Evolutionary conservation across 2,888 invertebrate species (phyloP).

Genomic region (Ectropis crepuscularia): DNA sequence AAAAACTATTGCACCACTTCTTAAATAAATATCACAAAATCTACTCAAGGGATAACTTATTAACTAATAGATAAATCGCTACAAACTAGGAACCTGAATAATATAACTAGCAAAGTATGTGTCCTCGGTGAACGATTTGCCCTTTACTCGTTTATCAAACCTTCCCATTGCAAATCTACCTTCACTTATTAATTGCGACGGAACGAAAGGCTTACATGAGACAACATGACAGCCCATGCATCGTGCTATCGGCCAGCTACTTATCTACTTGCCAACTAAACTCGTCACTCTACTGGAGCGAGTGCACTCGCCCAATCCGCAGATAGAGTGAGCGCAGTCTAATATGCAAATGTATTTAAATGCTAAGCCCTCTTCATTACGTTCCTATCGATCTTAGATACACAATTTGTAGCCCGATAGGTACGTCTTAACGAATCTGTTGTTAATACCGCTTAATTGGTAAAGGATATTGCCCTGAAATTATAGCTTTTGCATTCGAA

Average conservation of each 20-base stretch:
- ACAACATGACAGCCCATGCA: conserved; percentile 34
- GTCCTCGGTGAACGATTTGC: conserved; percentile 21
- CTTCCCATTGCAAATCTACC: conserved; percentile 31
- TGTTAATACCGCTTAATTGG: conserved; percentile 54
- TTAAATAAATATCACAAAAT: neutral
- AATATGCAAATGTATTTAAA: conserved; percentile 85
- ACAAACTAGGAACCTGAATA: neutral
- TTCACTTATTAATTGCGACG: conserved; percentile 35
- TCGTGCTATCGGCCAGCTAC: conserved; percentile 39
- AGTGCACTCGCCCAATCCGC: conserved; percentile 45
- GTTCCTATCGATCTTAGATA: conserved; percentile 83
- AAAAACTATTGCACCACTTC: neutral
- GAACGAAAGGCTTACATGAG: conserved; percentile 33
- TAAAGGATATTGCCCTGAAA: conserved; percentile 19
- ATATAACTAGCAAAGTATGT: neutral
- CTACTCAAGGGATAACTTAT: neutral
- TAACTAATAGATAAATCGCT: conserved; percentile 1
- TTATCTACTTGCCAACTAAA: conserved; percentile 46
- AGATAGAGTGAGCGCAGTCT: conserved; percentile 76
- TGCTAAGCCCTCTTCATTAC: conserved; percentile 84
- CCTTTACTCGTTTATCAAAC: conserved; percentile 31
- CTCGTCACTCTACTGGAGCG: conserved; percentile 41
- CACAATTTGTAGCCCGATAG: conserved; percentile 83
- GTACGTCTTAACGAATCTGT: conserved; percentile 73
- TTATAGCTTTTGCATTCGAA: conserved; percentile 7